Evolutionary conservation across 1,140 invertebrate species (phyloP), one percentile per base, ranked within the genome.

Genomic region (Pseudomyrmex dendroicus): DNA sequence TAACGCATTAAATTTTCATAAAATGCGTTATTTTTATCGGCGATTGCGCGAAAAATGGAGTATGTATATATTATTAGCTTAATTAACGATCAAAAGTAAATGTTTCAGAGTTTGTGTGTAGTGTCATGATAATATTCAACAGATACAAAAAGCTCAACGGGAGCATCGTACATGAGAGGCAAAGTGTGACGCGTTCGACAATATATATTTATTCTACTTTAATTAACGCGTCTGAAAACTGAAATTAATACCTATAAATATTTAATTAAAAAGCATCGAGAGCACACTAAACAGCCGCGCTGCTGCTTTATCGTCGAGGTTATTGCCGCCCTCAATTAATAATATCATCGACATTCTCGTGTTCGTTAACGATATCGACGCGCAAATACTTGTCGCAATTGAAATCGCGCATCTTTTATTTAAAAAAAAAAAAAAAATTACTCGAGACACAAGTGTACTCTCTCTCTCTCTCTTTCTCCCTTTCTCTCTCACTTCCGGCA

Each of bases 181-280:
- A 1, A 68, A 67, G 8, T 68, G 57, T 15, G 68, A 68, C 7
- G 17, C 35, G 9, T 54, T 10, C 17, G 15, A 13, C 13, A 46
- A 22, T 48, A 67, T 67, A 77, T 67, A 77, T 88, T 87, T 82
- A 87, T 82, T 88, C 61, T 67, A 73, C 54, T 70, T 85, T 87
- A 88, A 87, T 87, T 82, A 66, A 66, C 15, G 35, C 57, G 83
- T 82, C 3, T 22, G 15, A n/a, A 20, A 46, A 77, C 5, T 57
- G 35, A 17, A 77, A 77, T 67, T 77, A 68, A 77, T 48, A 68
- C 10, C 35, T 52, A 59, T 78, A 70, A 78, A 70, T 46, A 70
- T 78, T 48, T 70, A 57, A 78, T 68, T 57, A 78, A 70, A 78
- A n/a, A 35, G 12, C 61, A 15, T 63, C 61, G 25, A 15, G 61